Evolutionary conservation across 2,797 vertebrate species (phyloP), one percentile per base, ranked within the genome.

Genomic region (Rhynchotus rufescens): DNA sequence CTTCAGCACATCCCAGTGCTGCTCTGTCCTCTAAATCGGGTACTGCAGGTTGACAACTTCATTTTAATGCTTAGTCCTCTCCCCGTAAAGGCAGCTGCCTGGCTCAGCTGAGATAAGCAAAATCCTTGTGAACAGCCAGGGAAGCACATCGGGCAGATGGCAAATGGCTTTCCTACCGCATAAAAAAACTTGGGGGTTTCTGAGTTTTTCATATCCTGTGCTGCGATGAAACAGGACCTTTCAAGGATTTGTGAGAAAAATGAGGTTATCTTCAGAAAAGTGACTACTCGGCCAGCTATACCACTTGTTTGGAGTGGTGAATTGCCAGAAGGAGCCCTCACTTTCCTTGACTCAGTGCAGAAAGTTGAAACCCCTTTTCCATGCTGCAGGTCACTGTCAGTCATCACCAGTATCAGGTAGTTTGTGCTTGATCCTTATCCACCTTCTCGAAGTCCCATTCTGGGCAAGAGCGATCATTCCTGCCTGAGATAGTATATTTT

Each of bases 351-450:
- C 69, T 92, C 74, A 86, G 88, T 89, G 52, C 16, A 88, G 38
- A 86, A 34, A 76, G 47, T 34, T 91, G 80, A 89, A 91, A 88
- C 91, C 51, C 68, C 47, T 81, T 82, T 95, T 47, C 72, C 75
- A 80, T 3, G 15, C 30, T 19, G 4, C 52, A n/a, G 52, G 25
- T 19, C 52, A 56, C 28, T 56, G 52, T 56, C 52, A 56, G 0
- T 84, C 88, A 86, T 44, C 80, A 73, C 45, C 83, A 64, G 6
- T 51, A 86, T 36, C 36, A 84, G n/a, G 9, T 5, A 87, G 84
- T 73, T 19, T 89, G n/a, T 78, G 38, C 13, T 38, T 66, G 19
- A 62, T 87, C 51, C 5, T 1, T 51, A 85, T 47, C 30, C 15
- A 51, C 54, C 15, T 7, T 30, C 56, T 84, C 38, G n/a, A 68